Percentiles rank a stretch among this genome's conserved stretches.
phyloP scores from a whole-genome alignment of 2,888 invertebrate species.

The Drosophila pullipes region DNA sequence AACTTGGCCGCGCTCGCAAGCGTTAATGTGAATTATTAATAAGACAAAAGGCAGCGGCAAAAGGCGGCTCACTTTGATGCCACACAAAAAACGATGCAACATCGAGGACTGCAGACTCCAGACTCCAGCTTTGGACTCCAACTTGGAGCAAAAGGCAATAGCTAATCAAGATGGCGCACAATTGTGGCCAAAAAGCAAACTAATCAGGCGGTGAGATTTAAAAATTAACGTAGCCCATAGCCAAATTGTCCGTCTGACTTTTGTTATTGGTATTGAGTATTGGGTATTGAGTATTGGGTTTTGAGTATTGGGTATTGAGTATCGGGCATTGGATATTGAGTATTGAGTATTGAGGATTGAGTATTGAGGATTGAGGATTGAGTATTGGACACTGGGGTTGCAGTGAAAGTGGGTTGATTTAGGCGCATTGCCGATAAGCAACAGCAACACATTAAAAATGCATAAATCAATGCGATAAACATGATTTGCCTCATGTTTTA shows the following conservation, averaged over 20 bases:
- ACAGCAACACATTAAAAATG: slow-evolving; percentile 86
- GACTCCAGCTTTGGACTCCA: background rate
- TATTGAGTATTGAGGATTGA: slow-evolving; percentile 2
- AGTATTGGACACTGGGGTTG: slow-evolving; percentile 17
- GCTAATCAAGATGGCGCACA: slow-evolving; percentile 79
- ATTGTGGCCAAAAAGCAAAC: slow-evolving; percentile 72
- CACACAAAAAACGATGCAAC: slow-evolving; percentile 16
- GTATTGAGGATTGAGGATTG: slow-evolving; percentile 1
- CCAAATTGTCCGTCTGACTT: slow-evolving; percentile 50
- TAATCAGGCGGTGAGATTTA: slow-evolving; percentile 85
- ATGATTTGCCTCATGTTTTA: slow-evolving; percentile 86
- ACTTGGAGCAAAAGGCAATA: slow-evolving; percentile 23
- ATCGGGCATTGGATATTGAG: slow-evolving; percentile 5
- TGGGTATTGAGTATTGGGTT: slow-evolving; percentile 12
- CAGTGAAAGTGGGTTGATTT: slow-evolving; percentile 83
- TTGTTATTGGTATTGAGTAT: slow-evolving; percentile 21
- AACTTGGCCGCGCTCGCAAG: slow-evolving; percentile 81
- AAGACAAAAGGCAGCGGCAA: slow-evolving; percentile 83
- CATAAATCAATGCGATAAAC: slow-evolving; percentile 86
- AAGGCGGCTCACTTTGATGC: slow-evolving; percentile 75
- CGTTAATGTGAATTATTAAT: slow-evolving; percentile 86
- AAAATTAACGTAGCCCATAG: slow-evolving; percentile 82
- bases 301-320: slow-evolving; percentile 5
- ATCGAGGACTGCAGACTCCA: background rate
- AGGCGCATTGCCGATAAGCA: slow-evolving; percentile 84